Evolutionary conservation across 1,140 invertebrate genomes (phyloP), one percentile per base, ranked within the genome.

Genomic region (Tetragonula clypearis): DNA sequence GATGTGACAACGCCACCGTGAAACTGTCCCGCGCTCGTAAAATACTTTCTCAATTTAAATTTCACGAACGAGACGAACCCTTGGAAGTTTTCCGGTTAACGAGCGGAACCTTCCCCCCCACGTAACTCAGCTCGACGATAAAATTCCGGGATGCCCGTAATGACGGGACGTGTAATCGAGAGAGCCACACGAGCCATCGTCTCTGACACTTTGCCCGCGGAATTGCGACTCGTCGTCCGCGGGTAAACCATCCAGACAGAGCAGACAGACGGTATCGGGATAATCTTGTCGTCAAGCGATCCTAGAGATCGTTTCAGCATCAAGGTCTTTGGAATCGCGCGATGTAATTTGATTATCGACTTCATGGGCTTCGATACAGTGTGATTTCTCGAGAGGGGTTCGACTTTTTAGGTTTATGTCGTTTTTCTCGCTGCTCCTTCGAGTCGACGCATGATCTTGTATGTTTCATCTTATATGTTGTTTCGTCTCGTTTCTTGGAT

Each of bases 21-120:
- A 95, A 95, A 94, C 93, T 94, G 92, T 90, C 76, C 86, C 79
- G 83, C 90, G 92, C 91, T 95, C 94, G 94, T 95, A 95, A 95
- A 95, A 95, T 95, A 95, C 94, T 95, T 95, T 95, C 94, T 91
- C 94, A 95, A 95, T 95, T 95, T 95, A 95, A 95, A 95, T 95
- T 95, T 94, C 88, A 94, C 91, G 6, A 30, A 30, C 92, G 90
- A 90, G 91, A 93, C 88, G 90, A 92, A 90, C 89, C 88, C 88
- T 74, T 85, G 88, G 86, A 94, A 94, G 87, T 93, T 93, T 30
- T 91, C 81, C 89, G 92, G 91, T 94, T 95, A 95, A 95, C 94
- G 94, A 95, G 94, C 93, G 92, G 90, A 94, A 94, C 93, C 92
- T 90, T 23, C 23, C 60, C 23, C 60, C 8, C 41, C 41, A 49